Evolutionary conservation across 2,113 vertebrate species (phyloP), one percentile per base, ranked within the genome.

Genomic region (Platichthys flesus): DNA sequence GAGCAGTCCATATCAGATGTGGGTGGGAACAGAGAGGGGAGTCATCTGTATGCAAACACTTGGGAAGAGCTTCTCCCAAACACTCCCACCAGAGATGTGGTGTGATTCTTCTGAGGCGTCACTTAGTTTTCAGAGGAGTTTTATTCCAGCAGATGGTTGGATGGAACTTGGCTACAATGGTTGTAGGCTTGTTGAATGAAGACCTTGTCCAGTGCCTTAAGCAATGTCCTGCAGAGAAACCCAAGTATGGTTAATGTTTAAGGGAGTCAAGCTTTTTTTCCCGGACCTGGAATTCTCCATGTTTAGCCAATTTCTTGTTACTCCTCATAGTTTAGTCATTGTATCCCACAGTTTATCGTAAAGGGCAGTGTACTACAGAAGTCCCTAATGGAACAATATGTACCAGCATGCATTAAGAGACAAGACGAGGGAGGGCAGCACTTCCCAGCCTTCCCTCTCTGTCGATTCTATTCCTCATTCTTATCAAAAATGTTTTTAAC

Each of bases 71-170:
- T 49, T 54, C 47, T 59, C 14, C 24, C 9, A 4, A 37, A 54
- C 20, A 59, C 57, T 67, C 71, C 76, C 67, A 47, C 63, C 28
- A 49, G 55, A 65, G 55, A 61, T 65, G 76, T 75, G 77, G 69
- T 59, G 49, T 65, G 78, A 79, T 71, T 66, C 68, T 72, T 66
- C 70, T 67, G 61, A 76, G 60, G 23, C 70, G 37, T 71, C 62
- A 18, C 51, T 18, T 8, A 37, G 35, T 67, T 70, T 26, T 40
- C 20, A 54, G 49, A 35, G 23, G 18, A 28, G 10, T 21, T 83
- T 67, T 83, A 63, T 52, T 55, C 12, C 37, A 35, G 10, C 52
- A 55, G 55, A 58, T 68, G 21, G 74, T 14, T 67, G 47, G 23
- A 2, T 74, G 80, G 16, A 49, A 56, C n/a, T 21, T 1, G 18